Base-by-base conservation (phyloP, 1,140 invertebrate species). In the Brachionus koreanus region DNA sequence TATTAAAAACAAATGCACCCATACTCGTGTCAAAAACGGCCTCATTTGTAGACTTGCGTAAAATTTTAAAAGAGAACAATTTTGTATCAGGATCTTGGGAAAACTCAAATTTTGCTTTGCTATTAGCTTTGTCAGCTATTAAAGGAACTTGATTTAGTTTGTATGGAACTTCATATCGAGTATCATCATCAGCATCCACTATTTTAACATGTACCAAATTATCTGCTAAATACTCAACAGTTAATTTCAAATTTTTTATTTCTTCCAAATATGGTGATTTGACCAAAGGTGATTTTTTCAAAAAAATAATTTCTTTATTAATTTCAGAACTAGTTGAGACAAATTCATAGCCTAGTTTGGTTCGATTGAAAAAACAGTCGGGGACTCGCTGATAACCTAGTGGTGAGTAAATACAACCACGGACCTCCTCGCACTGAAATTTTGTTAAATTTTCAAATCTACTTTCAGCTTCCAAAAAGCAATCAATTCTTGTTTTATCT, bases 21-120 rank as follows among this genome's bases (percentile, higher is more conserved):
- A 82, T 43, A n/a, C 49, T 74, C 23, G 83, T 84, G 65, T 84
- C 83, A 81, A 84, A 72, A 16, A 82, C 6, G 19, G 33, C n/a
- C 12, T 76, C 39, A 10, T 42, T 33, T 12, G 33, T 35, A 12
- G 63, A 49, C 12, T 33, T 49, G 39, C 82, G 65, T 6, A 37
- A 5, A 13, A 82, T 74, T 43, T 52, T 72, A 33, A 82, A 74
- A 19, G 9, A 25, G 10, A 82, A 52, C 12, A 52, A 29, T 6
- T 82, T 72, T 63, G 35, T 49, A 12, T 49, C 42, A 10, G 16
- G n/a, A 16, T 82, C 63, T 12, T 39, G 23, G 3, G 16, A 5
- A 13, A 29, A 19, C 23, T 79, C 76, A 65, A 79, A 79, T 79
- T 42, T 57, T 5, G 76, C 76, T 39, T 42, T 57, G 49, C 76